phyloP scores from a whole-genome alignment of 2,113 vertebrate species.

The Ancistrus triradiatus region DNA sequence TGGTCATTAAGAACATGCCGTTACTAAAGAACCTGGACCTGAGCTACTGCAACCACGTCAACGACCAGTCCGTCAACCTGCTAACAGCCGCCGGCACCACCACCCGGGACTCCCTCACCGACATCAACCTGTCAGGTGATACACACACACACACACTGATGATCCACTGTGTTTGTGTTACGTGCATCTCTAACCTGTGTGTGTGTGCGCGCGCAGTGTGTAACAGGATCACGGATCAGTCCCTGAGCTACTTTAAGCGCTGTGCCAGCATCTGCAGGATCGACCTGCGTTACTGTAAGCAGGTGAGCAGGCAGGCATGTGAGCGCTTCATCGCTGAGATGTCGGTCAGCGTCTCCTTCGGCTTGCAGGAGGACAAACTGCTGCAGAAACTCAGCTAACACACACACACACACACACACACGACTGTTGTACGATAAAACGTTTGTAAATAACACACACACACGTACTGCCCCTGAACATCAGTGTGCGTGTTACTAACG shows the following conservation, averaged over 20 bases:
- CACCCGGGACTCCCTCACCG: constrained; percentile 89
- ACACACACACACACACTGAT: constrained; percentile 19
- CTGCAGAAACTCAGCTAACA: constrained; percentile 80
- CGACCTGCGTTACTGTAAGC: constrained; percentile 95
- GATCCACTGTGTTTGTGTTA: no score
- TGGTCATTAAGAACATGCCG: constrained; percentile 94
- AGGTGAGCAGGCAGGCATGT: constrained; percentile 89
- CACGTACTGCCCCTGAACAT: no score
- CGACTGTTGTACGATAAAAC: no score
- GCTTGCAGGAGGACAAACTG: constrained; percentile 92
- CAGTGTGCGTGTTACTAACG: no score
- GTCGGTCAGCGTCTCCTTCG: constrained; percentile 95
- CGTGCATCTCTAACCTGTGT: no score
- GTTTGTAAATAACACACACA: no score
- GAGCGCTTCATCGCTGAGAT: constrained; percentile 97
- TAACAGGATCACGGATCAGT: constrained; percentile 96
- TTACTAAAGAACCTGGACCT: constrained; percentile 86
- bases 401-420: constrained; percentile 7
- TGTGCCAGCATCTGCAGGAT: constrained; percentile 97
- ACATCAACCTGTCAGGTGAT: constrained; percentile 96
- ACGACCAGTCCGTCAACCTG: constrained; percentile 96
- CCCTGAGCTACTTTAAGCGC: constrained; percentile 96
- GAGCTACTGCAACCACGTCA: constrained; percentile 96
- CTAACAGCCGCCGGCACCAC: constrained; percentile 92
- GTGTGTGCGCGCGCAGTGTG: constrained; percentile 74